Percentiles rank a stretch among this genome's conserved stretches.
Conservation (phyloP, 1,140 invertebrate genomes). For the Acromyrmex heyeri region DNA sequence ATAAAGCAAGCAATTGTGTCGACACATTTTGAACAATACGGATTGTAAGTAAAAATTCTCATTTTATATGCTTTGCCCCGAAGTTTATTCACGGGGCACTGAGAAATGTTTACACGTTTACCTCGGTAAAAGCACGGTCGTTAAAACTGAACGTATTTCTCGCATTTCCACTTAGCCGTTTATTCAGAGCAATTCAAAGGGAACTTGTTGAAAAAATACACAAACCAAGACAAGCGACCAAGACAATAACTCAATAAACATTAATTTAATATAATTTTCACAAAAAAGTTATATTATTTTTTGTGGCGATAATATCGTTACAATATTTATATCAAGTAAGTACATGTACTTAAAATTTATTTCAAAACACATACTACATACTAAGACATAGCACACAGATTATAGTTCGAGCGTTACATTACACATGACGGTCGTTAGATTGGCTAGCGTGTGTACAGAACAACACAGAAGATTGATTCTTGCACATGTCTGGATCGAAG, state of each 20-base stretch:
- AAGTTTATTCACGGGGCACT: neutral
- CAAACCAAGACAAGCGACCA: neutral
- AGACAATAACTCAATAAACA: slow-evolving; percentile 5
- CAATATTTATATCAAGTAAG: too few relatives aligned
- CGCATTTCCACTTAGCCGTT: neutral
- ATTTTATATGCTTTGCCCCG: neutral
- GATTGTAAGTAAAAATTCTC: neutral
- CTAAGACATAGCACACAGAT: too few relatives aligned
- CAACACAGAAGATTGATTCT: too few relatives aligned
- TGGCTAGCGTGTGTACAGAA: too few relatives aligned
- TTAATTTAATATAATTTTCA: slow-evolving; percentile 11
- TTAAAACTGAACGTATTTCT: slow-evolving; percentile 33
- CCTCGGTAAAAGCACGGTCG: slow-evolving; percentile 16
- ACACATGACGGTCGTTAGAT: too few relatives aligned
- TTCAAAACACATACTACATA: too few relatives aligned
- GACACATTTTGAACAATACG: slow-evolving; percentile 15
- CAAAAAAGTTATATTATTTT: neutral
- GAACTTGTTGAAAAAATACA: neutral
- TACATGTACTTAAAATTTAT: too few relatives aligned
- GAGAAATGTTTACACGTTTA: slow-evolving; percentile 40
- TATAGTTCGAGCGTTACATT: too few relatives aligned
- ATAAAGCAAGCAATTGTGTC: slow-evolving; percentile 1
- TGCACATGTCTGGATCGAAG: too few relatives aligned
- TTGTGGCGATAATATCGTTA: too few relatives aligned
- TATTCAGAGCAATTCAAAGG: neutral